Evolutionary conservation across 2,888 invertebrate species (phyloP), one percentile per base, ranked within the genome.

Genomic region (Noctua fimbriata): DNA sequence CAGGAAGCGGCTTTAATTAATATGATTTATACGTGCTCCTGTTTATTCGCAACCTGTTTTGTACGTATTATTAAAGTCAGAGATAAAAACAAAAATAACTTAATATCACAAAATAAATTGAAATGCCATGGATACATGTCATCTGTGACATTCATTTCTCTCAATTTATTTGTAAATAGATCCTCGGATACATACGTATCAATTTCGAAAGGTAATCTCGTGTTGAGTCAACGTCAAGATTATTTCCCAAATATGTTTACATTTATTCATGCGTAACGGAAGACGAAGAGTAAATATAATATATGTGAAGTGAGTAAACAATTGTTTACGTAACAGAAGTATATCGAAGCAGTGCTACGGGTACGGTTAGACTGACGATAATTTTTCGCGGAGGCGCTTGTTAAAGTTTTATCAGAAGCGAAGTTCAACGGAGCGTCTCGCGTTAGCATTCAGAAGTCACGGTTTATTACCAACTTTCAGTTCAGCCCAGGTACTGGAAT

Each of bases 381-480:
- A 90, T 91, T 91, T 92, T 92, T 90, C 83, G 79, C 79, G 75
- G 83, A 84, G 86, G 86, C 76, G 85, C 87, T 90, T 89, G 91
- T 92, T 92, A 90, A 92, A 93, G 86, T 93, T 93, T 91, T 91
- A 92, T 92, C 92, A 91, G 89, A 91, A 92, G 88, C 85, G 82
- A 92, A 92, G 92, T 92, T 93, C 88, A 91, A 91, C 91, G 87
- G 87, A 92, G 90, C 92, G 91, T 91, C 82, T 80, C 81, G 73
- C 70, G 79, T 95, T 93, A 92, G 92, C 92, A 94, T 94, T 95
- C 93, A 92, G 90, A 93, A 94, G 94, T 94, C 93, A 93, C 92
- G 89, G 92, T 92, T 93, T 93, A 93, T 92, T 92, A 90, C 91
- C 80, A 94, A 95, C 92, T 94, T 95, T 91, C 88, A 76, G 79